These are phyloP conservation scores for Gopherus evgoodei DNA, from an alignment of 2,113 vertebrate species.

Conservation along the genomic window DNA sequence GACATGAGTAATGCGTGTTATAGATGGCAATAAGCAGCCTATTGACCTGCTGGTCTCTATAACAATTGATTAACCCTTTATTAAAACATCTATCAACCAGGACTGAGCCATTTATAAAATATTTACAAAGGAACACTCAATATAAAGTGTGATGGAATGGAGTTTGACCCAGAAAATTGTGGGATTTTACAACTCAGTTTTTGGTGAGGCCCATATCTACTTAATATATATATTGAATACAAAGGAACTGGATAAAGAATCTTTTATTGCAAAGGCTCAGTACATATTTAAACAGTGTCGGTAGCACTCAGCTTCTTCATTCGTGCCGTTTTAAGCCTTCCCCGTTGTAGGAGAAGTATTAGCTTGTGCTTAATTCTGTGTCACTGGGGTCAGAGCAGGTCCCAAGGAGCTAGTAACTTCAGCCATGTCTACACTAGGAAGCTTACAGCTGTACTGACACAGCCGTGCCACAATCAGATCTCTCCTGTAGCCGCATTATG, in stretches of 20 bases:
- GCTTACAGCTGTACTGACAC: no score
- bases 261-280: slow-evolving; percentile 40
- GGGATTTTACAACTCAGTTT: background rate
- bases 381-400: background rate
- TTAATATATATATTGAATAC: background rate
- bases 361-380: slow-evolving; percentile 45
- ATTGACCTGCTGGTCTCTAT: background rate
- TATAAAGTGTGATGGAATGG: background rate
- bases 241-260: slow-evolving; percentile 42
- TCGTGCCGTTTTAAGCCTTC: slow-evolving; percentile 54
- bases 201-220: background rate
- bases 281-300: slow-evolving; percentile 55
- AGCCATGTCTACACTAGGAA: no score
- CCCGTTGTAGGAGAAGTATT: background rate
- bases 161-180: background rate
- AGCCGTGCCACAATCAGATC: no score
- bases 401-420: rapidly evolving
- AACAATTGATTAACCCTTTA: background rate
- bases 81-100: background rate
- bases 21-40: background rate
- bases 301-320: slow-evolving; percentile 60
- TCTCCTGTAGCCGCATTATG: no score
- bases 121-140: background rate
- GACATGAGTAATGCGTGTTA: rapidly evolving
- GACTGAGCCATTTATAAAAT: background rate